Evolutionary conservation across 1,140 invertebrate genomes (phyloP), one percentile per base, ranked within the genome.

Genomic region (Lepidostoma basale): DNA sequence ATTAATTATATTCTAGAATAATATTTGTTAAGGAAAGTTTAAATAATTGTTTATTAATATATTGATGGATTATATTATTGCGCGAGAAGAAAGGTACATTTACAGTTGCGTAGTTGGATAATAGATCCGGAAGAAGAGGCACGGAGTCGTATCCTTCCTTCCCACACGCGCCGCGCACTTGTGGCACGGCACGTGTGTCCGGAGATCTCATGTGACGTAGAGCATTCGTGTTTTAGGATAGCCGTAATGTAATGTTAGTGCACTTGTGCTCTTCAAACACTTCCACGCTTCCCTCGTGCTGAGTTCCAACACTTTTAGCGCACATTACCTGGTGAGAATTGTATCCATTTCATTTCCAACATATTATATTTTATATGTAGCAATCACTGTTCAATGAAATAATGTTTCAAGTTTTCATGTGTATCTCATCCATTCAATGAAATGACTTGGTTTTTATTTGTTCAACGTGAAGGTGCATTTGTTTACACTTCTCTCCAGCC

Each of bases 1-100:
- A 67, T 69, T 68, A 72, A 65, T 36, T 66, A 62, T 68, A 67
- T 45, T 66, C 14, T 72, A 72, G 63, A 42, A 45, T 66, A 66
- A 49, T 66, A 56, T 56, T 40, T 68, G 49, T 69, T 72, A 69
- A 73, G 67, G 58, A 73, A 63, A 68, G 39, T 58, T 62, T 68
- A 58, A 73, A 73, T 60, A 67, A 68, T 69, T 73, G 70, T 73
- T 69, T 73, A 73, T 69, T 73, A 73, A 73, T 73, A 73, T 70
- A 70, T 70, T 60, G 59, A 73, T 69, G 62, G 66, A 72, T 72
- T 68, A 72, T 72, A 67, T 63, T 65, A 68, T 68, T 47, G 33
- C 18, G 60, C 28, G 44, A 63, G 59, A 30, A 26, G 16, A 39
- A 44, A 62, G 62, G 30, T 52, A 62, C 62, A 22, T 67, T 65